Conservation (phyloP, 2,113 vertebrate species). For the Bubo scandiacus region DNA sequence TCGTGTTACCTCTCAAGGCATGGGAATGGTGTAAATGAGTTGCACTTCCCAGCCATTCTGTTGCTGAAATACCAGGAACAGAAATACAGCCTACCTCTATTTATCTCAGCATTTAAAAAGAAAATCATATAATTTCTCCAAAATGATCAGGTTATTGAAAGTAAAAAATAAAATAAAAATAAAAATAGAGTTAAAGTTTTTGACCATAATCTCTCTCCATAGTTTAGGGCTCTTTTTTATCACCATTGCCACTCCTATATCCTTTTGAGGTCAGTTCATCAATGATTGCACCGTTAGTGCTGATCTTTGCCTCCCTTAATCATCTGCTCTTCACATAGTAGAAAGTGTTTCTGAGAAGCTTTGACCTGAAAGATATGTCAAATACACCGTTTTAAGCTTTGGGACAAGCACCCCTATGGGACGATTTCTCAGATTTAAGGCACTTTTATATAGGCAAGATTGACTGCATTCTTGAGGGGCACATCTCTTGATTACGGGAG, state of each 20-base stretch:
- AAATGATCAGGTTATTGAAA: not conserved
- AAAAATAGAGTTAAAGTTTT: not conserved
- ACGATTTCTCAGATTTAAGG: not conserved
- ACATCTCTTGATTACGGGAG: not conserved
- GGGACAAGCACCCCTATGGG: not conserved
- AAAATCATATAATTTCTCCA: not conserved
- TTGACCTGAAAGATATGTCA: not conserved
- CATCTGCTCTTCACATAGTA: not conserved
- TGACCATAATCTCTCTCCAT: not conserved
- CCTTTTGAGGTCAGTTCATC: not conserved
- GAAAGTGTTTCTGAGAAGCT: not conserved
- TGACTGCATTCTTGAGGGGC: not conserved
- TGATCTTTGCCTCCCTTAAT: not conserved
- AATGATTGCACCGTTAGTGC: not conserved
- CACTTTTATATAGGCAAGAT: not conserved
- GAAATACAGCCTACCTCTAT: not conserved
- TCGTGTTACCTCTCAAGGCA: not conserved
- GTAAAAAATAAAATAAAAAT: not conserved
- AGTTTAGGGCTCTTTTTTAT: not conserved
- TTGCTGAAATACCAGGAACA: not conserved
- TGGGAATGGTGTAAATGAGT: not conserved
- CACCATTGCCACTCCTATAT: not conserved
- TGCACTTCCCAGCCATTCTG: not conserved
- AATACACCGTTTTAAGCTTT: not conserved
- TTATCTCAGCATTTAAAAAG: not conserved